These are phyloP conservation scores for Coregonus suidteri DNA, from an alignment of 2,797 vertebrate species.

Conservation along the genomic window DNA sequence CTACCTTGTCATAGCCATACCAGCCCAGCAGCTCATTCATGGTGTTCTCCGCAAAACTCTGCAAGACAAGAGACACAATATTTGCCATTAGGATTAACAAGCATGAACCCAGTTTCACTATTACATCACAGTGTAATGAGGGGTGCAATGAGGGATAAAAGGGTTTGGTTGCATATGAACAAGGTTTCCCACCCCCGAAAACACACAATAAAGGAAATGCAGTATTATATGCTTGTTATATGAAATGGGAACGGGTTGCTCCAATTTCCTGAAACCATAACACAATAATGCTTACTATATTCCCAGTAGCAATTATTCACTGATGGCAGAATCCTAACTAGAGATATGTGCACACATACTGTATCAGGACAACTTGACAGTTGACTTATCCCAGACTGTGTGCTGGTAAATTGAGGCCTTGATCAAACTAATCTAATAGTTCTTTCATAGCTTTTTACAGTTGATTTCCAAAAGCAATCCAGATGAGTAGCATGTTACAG, in stretches of 20 bases:
- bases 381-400: neutral
- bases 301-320: neutral
- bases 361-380: neutral
- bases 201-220: neutral
- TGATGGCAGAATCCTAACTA: neutral
- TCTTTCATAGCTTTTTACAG: neutral
- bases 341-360: neutral
- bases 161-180: neutral
- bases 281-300: neutral
- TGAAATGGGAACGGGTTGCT: neutral
- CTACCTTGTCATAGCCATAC: constrained; percentile 99
- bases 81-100: neutral
- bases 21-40: constrained; percentile 99
- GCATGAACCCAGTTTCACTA: neutral
- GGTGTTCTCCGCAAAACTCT: constrained; percentile 99
- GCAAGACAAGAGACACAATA: constrained; percentile 43
- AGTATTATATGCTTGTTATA: neutral
- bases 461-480: neutral
- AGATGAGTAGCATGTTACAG: neutral
- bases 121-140: neutral
- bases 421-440: no score
- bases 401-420: no score
- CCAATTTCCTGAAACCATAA: constrained; percentile 2
- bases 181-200: neutral
- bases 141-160: neutral